Conservation (phyloP, 2,888 invertebrate genomes). For the Hololepta plana region DNA sequence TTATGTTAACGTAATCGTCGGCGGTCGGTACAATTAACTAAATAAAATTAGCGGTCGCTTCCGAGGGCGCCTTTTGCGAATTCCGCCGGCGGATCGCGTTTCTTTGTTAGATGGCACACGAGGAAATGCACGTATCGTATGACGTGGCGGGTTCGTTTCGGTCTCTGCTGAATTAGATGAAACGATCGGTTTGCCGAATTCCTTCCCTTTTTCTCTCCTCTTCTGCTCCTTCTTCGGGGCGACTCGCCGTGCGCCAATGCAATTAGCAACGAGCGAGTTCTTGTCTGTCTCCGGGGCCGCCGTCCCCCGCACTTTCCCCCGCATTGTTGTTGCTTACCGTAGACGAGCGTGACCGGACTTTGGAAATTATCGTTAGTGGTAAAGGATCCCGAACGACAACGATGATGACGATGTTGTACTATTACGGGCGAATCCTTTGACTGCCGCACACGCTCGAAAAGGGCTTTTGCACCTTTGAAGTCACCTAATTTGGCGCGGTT, state of each 20-base stretch:
- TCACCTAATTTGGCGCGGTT: slow-evolving; percentile 23
- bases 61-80: too few relatives aligned
- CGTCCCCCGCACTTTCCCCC: too few relatives aligned
- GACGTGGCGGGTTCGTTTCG: too few relatives aligned
- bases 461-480: slow-evolving; percentile 22
- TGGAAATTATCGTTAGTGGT: slow-evolving; percentile 3
- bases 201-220: slow-evolving; percentile 7
- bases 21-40: too few relatives aligned
- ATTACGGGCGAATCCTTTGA: slow-evolving; percentile 16
- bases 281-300: slow-evolving; percentile 25
- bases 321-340: slow-evolving; percentile 28
- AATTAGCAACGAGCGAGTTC: slow-evolving; percentile 27
- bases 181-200: slow-evolving; percentile 13
- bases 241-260: slow-evolving; percentile 21
- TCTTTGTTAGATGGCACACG: too few relatives aligned
- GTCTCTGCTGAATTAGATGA: slow-evolving; percentile 15
- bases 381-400: too few relatives aligned
- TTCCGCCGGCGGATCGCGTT: too few relatives aligned
- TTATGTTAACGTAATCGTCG: too few relatives aligned
- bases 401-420: too few relatives aligned
- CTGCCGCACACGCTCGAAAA: slow-evolving; percentile 17
- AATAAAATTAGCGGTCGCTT: too few relatives aligned
- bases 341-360: slow-evolving; percentile 22
- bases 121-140: too few relatives aligned
- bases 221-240: slow-evolving; percentile 16